A percentile compares a stretch with the other conserved stretches of the same genome.
These are phyloP conservation scores for Clarias pachynema DNA, from an alignment of 2,797 vertebrate species.

Conservation along the genomic window DNA sequence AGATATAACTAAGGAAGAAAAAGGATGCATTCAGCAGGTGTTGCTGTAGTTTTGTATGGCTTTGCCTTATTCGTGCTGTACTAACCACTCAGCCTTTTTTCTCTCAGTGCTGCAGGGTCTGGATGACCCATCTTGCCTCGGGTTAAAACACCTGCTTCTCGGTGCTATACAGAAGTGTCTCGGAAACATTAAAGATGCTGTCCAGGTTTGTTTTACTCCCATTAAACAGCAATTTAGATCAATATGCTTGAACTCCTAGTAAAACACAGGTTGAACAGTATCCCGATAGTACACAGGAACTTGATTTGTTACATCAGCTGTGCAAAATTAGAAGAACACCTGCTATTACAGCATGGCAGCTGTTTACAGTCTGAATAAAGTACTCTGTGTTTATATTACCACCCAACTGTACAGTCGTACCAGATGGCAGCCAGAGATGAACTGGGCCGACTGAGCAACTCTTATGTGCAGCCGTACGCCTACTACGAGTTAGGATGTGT, in stretches of 20 bases:
- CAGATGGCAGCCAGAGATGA: constrained; percentile 90
- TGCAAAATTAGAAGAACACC: neutral
- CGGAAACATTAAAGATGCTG: constrained; percentile 89
- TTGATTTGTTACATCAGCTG: neutral
- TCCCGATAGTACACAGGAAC: neutral
- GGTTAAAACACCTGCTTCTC: constrained; percentile 92
- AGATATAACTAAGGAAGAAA: neutral
- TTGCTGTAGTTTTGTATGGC: neutral
- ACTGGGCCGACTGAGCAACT: constrained; percentile 85
- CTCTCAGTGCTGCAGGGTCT: constrained; percentile 87
- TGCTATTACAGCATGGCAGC: neutral
- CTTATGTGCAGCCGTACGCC: constrained; percentile 92
- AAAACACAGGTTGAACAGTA: neutral
- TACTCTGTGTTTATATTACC: constrained; percentile 15
- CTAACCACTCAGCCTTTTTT: constrained; percentile 21
- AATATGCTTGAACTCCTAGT: neutral
- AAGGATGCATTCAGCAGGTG: neutral
- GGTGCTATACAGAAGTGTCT: constrained; percentile 95
- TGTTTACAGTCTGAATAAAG: neutral
- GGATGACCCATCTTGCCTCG: constrained; percentile 81
- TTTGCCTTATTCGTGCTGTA: neutral
- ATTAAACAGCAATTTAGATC: neutral
- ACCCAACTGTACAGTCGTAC: constrained; percentile 80
- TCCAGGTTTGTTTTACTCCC: constrained; percentile 79
- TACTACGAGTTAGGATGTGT: constrained; percentile 96